phyloP scores from a whole-genome alignment of 2,113 vertebrate genomes.

The Clarias macrocephalus region DNA sequence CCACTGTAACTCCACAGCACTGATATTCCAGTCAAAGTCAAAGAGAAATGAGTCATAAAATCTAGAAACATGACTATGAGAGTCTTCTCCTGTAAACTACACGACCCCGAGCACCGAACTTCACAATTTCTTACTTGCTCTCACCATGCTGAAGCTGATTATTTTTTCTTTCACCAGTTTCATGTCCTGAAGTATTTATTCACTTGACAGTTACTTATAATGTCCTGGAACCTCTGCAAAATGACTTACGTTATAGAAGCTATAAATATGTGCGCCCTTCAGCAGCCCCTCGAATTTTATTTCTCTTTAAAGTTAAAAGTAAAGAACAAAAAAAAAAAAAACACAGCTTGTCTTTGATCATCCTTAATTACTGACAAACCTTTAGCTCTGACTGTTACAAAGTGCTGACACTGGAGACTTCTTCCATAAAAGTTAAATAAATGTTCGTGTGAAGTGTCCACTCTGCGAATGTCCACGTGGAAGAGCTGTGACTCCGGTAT shows the following conservation, averaged over 20 bases:
- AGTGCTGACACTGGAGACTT: no score
- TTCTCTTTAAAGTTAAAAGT: no score
- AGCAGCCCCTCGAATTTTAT: no score
- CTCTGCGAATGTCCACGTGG: no score
- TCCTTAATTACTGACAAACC: no score
- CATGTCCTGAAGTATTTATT: neutral
- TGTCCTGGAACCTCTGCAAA: neutral
- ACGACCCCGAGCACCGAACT: neutral
- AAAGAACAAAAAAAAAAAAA: no score
- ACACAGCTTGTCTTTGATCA: no score
- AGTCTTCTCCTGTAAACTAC: neutral
- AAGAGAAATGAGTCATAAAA: conserved; percentile 16
- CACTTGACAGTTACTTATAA: neutral
- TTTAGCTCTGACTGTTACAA: no score
- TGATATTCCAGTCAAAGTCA: conserved; percentile 23
- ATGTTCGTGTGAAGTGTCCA: no score
- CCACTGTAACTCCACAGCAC: conserved; percentile 41
- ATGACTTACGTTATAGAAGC: neutral
- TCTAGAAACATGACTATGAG: neutral
- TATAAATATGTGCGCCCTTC: no score
- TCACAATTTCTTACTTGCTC: neutral
- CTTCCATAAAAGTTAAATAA: no score
- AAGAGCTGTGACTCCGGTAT: no score
- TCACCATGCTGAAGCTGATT: neutral
- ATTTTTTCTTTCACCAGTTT: neutral